Base-by-base conservation (phyloP, 2,113 vertebrate genomes). In the Pteruthius melanotis region DNA sequence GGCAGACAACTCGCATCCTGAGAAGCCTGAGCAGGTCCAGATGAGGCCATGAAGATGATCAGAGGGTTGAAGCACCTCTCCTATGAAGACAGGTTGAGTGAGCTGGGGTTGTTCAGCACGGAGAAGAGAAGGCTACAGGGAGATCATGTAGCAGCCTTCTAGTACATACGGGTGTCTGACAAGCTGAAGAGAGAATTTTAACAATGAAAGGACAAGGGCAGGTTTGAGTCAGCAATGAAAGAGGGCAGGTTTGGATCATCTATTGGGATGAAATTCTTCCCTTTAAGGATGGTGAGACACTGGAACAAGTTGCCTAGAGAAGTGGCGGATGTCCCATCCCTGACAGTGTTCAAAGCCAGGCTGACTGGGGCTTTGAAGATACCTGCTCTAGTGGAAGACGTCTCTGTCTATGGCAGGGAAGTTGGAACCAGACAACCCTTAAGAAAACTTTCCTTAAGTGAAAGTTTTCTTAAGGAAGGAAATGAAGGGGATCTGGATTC, bases 31-130 rank as follows among this genome's bases (percentile, higher is more conserved):
- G 26, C 10, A 15, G 27, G 40, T 35, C 30, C 26, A 24, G 66
- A 53, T 1, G 1, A 60, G 33, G 24, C 21, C 9, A 3, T 1
- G 2, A 28, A 52, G 37, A 20, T 33, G 26, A 47, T 28, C 10
- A 60, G 40, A 53, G 22, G 15, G 7, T n/a, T 17, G 31, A 13
- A 59, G 15, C 11, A 52, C 10, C 15, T 66, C 30, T 78, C 30
- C 30, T 40, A 1, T 40, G 24, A 47, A 40, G 12, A 31, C 21
- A 27, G 18, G 24, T 53, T 60, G 21, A 27, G 21, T 0, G 1
- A 53, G 28, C 12, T 59, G 20, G 37, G 10, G 4, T 45, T 53
- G 11, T 31, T 53, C 40, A 42, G n/a, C 18, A 10, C 23, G 40
- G 4, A 50, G 39, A 57, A 52, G 37, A 57, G 44, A 72, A 47